Evolutionary conservation across 2,888 invertebrate species (phyloP).

Genomic region (Gastracanthus pulcherrimus): DNA sequence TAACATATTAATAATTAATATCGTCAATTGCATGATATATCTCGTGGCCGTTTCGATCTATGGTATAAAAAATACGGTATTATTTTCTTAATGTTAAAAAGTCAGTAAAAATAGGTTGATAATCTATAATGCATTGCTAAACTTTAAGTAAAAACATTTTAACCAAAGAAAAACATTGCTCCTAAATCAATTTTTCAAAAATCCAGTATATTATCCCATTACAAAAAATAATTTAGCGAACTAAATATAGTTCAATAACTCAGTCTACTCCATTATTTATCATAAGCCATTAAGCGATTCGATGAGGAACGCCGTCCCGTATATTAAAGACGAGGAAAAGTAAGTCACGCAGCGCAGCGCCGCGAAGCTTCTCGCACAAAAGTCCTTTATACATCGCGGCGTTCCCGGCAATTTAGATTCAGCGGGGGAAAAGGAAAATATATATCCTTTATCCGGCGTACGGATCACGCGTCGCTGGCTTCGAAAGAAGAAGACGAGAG

Average conservation of each 20-base stretch:
- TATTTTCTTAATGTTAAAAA: no score
- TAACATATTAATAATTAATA: no score
- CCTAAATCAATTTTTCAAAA: no score
- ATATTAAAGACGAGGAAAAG: constrained; percentile 33
- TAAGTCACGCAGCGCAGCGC: not conserved
- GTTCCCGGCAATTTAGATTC: constrained; percentile 38
- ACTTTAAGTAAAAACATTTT: no score
- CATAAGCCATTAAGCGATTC: constrained; percentile 18
- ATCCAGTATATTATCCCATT: no score
- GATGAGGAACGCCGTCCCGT: not conserved
- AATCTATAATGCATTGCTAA: not conserved
- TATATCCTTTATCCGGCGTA: constrained; percentile 43
- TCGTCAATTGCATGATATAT: no score
- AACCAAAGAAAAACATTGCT: no score
- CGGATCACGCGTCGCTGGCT: constrained; percentile 46
- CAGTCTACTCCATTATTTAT: constrained; percentile 12
- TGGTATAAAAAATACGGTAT: no score
- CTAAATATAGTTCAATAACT: no score
- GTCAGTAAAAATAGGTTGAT: not conserved
- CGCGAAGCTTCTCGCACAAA: not conserved
- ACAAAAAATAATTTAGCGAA: not conserved
- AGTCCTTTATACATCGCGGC: not conserved
- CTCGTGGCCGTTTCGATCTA: no score
- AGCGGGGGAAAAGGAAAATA: constrained; percentile 29
- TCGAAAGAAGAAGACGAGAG: constrained; percentile 38